Base-by-base conservation (phyloP, 2,888 invertebrate species). In the Melipona beecheii region DNA sequence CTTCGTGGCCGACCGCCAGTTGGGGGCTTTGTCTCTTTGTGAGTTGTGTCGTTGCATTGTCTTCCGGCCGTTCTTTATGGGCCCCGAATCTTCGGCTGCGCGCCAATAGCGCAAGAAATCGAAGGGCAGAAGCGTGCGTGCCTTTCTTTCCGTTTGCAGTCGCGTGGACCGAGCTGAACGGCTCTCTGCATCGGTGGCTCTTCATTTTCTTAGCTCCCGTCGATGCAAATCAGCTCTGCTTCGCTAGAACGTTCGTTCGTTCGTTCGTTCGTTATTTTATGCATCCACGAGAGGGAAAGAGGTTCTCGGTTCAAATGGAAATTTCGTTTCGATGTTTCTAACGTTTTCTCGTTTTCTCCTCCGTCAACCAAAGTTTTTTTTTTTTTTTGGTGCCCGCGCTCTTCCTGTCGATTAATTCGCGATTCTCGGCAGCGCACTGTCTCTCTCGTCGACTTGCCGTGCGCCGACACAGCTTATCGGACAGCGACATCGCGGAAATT, bases 41-140 rank as follows among this genome's bases (percentile, higher is more conserved):
- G 91, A 91, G 89, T 88, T 88, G 91, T 90, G 88, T 86, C 89
- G 89, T 90, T 86, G 91, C 91, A 92, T 92, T 92, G 92, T 92
- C 87, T 92, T 91, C 88, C 88, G 87, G 78, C 79, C 78, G 87
- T 91, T 92, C 90, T 91, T 92, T 90, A 90, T 89, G 86, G 87
- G 71, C 71, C 80, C 88, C 88, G 87, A 89, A 89, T 83, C 84
- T 84, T 85, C 54, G 83, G 76, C 78, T 73, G 83, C 79, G 81
- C 85, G 83, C 89, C 88, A 88, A 90, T 89, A 89, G 85, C 83
- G 86, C 82, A 87, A 89, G 86, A 89, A 86, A 87, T 86, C 88
- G 88, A 88, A 86, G 82, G 81, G 71, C 83, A 73, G 70, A 68
- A 75, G 65, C 72, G 71, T 78, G 64, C 68, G 64, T 66, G 70